A percentile compares a stretch with the other conserved stretches of the same genome.
These are phyloP conservation scores for Hyposoter didymator DNA, from an alignment of 2,888 invertebrate species.

Conservation along the genomic window DNA sequence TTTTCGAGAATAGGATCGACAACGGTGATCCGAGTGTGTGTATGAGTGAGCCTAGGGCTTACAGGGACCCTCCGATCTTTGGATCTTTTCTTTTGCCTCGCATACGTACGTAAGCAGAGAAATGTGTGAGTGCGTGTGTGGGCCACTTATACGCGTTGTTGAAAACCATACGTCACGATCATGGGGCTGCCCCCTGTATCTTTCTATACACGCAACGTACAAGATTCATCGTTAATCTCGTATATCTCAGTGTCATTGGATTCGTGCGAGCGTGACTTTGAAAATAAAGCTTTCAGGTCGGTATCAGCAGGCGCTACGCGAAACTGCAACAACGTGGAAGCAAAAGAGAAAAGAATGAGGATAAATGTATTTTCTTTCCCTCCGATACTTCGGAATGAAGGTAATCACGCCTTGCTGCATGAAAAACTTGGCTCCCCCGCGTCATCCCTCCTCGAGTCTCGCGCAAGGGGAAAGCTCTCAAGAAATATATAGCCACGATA, in stretches of 20 bases:
- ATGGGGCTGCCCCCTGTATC: background rate
- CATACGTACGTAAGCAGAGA: background rate
- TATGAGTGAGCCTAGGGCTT: constrained; percentile 39
- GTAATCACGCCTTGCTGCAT: constrained; percentile 75
- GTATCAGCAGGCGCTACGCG: constrained; percentile 71
- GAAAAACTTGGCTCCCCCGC: constrained; percentile 21
- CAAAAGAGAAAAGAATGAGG: constrained; percentile 36
- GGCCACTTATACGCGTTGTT: constrained; percentile 15
- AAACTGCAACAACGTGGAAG: constrained; percentile 41
- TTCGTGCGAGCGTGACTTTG: constrained; percentile 65
- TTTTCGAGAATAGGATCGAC: constrained; percentile 17
- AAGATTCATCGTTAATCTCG: constrained; percentile 28
- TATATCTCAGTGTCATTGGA: constrained; percentile 60
- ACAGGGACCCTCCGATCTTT: constrained; percentile 47
- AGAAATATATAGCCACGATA: constrained; percentile 66
- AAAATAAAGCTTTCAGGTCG: constrained; percentile 68
- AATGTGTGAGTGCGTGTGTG: background rate
- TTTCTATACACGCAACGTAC: constrained; percentile 24
- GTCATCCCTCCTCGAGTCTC: constrained; percentile 22
- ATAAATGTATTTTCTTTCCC: constrained; percentile 21
- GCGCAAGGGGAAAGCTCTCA: constrained; percentile 36
- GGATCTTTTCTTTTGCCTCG: constrained; percentile 47
- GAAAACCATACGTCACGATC: constrained; percentile 18
- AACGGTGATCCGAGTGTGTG: constrained; percentile 35
- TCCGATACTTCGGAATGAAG: constrained; percentile 75